Evolutionary conservation across 2,888 invertebrate species (phyloP), one percentile per base, ranked within the genome.

Genomic region (Invenusta paracnida): DNA sequence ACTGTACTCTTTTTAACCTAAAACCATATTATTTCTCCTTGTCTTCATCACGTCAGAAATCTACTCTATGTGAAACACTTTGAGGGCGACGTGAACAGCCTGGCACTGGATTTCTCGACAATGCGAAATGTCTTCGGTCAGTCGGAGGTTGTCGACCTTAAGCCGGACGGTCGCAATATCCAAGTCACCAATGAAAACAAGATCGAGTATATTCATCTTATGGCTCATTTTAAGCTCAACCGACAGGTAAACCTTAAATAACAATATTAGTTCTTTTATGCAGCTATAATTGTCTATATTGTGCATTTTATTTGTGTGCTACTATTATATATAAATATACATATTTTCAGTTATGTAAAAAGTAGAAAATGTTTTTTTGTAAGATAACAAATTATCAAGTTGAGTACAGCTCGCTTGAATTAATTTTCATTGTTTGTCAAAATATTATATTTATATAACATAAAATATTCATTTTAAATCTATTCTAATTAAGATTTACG

Each of bases 181-280:
- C 94, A 95, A 11, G 98, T 99, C 0, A 96, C 95, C 11, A 94
- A 94, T 88, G 94, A 94, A 88, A 99, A 99, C 93, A 94, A 96
- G 87, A 95, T 97, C 90, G 97, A 98, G 91, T 99, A 98, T 91
- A 95, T 99, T 88, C 97, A 98, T 91, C 93, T 96, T 88, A 95
- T 98, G 92, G 97, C 98, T 0, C 96, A 98, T 92, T 96, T 96
- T 90, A 97, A 97, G 92, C 93, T 98, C 85, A 98, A 98, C 92
- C 95, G 91, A 89, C 97, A 97, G 93, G 92, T 92, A 85, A 84
- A 23, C 81, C n/a, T n/a, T n/a, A n/a, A n/a, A n/a, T n/a, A n/a
- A n/a, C n/a, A n/a, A n/a, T n/a, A n/a, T n/a, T n/a, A n/a, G n/a
- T n/a, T n/a, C n/a, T n/a, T n/a, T n/a, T n/a, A n/a, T n/a, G n/a